These are phyloP conservation scores for Cephus cinctus DNA, from an alignment of 1,140 invertebrate species.

Conservation along the genomic window DNA sequence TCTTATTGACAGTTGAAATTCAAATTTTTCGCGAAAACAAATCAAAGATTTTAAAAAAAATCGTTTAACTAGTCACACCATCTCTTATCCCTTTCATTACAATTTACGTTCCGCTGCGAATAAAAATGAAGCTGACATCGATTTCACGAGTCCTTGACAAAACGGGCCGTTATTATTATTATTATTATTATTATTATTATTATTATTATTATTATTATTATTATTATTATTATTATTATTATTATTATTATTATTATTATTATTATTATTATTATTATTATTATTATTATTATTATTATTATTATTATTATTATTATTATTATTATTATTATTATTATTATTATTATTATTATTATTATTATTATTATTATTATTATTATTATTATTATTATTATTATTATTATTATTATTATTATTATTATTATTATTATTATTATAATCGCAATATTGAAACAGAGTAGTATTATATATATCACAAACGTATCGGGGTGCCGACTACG, in stretches of 20 bases:
- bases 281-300: not conserved
- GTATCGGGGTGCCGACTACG: too few species aligned
- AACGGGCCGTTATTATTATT: conserved; percentile 3
- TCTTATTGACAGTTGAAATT: not conserved
- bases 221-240: not conserved
- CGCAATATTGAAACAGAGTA: too few species aligned
- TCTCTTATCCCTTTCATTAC: not conserved
- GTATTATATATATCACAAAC: too few species aligned
- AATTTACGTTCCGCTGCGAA: not conserved
- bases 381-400: too few species aligned
- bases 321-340: not conserved
- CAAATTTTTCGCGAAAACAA: not conserved
- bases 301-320: not conserved
- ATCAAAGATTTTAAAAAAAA: not conserved
- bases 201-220: not conserved
- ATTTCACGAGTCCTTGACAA: conserved; percentile 2
- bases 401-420: too few species aligned
- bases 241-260: not conserved
- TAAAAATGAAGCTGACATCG: not conserved
- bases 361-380: too few species aligned
- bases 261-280: not conserved
- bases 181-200: conserved; percentile 2
- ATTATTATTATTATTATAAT: too few species aligned
- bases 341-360: not conserved
- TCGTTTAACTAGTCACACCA: not conserved